Evolutionary conservation across 2,113 vertebrate species (phyloP).

Genomic region (Ammodytes dubius): DNA sequence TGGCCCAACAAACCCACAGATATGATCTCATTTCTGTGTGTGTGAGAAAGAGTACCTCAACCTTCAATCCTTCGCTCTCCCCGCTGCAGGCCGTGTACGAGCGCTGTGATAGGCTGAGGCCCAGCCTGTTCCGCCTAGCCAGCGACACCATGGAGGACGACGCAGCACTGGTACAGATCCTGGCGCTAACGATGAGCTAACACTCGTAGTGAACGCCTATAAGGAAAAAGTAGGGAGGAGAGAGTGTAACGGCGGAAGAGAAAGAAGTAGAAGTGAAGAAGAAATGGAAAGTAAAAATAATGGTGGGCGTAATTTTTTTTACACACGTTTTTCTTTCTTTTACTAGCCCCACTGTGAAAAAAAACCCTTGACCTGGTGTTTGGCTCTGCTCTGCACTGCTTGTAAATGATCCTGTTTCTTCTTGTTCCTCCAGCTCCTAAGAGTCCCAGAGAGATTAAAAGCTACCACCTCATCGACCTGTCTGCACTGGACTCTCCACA

Average conservation of each 20-base stretch:
- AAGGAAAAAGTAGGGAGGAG: conserved; percentile 71
- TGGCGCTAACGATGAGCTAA: conserved; percentile 89
- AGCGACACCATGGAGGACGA: conserved; percentile 88
- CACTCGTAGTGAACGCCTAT: conserved; percentile 78
- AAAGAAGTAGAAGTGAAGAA: conserved; percentile 47
- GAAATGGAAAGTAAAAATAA: conserved; percentile 27
- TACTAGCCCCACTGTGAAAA: not conserved
- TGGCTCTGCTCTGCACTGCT: not conserved
- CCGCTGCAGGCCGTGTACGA: conserved; percentile 83
- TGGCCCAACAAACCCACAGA: not conserved
- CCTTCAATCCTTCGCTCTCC: not conserved
- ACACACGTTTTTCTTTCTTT: not conserved
- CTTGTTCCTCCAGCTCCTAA: conserved; percentile 63
- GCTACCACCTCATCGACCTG: conserved; percentile 90
- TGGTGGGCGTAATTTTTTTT: conserved; percentile 37
- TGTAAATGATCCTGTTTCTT: conserved; percentile 12
- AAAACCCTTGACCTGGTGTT: not conserved
- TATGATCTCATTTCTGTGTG: not conserved
- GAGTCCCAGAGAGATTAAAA: conserved; percentile 76
- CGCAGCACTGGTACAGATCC: conserved; percentile 86
- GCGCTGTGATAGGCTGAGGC: conserved; percentile 88
- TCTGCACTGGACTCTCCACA: conserved; percentile 79
- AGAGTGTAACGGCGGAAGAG: conserved; percentile 39
- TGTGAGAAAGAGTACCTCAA: not conserved
- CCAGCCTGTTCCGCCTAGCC: conserved; percentile 90